phyloP scores from a whole-genome alignment of 2,888 invertebrate species.

The Lypha dubia region DNA sequence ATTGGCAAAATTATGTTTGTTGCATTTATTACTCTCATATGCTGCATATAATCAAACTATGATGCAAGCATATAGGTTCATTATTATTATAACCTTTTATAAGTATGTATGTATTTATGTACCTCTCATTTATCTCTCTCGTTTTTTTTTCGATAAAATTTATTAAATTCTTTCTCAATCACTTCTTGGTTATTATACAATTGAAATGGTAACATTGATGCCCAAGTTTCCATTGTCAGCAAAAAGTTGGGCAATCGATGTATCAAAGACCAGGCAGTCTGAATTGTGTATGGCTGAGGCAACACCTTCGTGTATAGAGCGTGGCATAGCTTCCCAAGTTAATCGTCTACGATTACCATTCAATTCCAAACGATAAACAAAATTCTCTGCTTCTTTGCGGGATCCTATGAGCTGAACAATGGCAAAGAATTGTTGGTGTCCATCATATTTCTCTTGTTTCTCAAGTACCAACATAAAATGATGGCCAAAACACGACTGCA shows the following conservation, averaged over 20 bases:
- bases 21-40: neutral
- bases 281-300: conserved; percentile 98
- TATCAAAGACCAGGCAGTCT: conserved; percentile 99
- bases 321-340: conserved; percentile 99
- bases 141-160: conserved; percentile 30
- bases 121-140: conserved; percentile 40
- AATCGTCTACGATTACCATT: conserved; percentile 97
- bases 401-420: conserved; percentile 99
- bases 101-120: conserved; percentile 27
- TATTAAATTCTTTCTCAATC: conserved; percentile 38
- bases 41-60: conserved; percentile 17
- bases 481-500: conserved; percentile 99
- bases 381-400: conserved; percentile 99
- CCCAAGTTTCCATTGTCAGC: conserved; percentile 99
- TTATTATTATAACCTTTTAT: conserved; percentile 4
- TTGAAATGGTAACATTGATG: conserved; percentile 99
- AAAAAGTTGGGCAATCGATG: conserved; percentile 98
- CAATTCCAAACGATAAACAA: conserved; percentile 97
- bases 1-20: conserved; percentile 20
- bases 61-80: conserved; percentile 23
- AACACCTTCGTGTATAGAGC: conserved; percentile 99
- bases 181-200: conserved; percentile 85
- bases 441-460: conserved; percentile 98
- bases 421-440: conserved; percentile 97
- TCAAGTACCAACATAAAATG: conserved; percentile 99